phyloP scores from a whole-genome alignment of 64 coral and sea anemone genomes.

The Actinia equina region DNA sequence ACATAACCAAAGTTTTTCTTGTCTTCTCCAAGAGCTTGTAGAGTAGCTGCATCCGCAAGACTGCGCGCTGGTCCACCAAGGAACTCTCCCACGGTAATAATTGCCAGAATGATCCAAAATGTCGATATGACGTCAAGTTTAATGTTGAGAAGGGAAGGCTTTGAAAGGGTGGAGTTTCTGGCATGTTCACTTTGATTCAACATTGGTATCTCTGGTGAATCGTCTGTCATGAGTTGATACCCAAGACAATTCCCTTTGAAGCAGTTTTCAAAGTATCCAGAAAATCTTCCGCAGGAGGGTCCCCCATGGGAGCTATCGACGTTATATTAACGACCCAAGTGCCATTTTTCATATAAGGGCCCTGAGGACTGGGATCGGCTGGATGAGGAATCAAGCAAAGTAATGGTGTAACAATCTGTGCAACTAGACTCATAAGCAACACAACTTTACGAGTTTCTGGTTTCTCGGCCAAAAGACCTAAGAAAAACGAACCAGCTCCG shows the following conservation, averaged over 20 bases:
- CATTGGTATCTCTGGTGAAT: background rate
- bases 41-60: slow-evolving; percentile 25
- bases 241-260: slow-evolving; percentile 15
- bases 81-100: slow-evolving; percentile 29
- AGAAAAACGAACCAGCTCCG: slow-evolving; percentile 18
- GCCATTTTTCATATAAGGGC: background rate
- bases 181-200: background rate
- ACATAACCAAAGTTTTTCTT: slow-evolving; percentile 23
- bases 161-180: background rate
- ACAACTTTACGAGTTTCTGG: slow-evolving; percentile 29
- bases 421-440: slow-evolving; percentile 19
- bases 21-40: slow-evolving; percentile 26
- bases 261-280: background rate
- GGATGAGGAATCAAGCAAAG: slow-evolving; percentile 29
- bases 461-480: slow-evolving; percentile 24
- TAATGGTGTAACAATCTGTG: slow-evolving; percentile 10
- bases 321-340: background rate
- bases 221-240: background rate
- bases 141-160: background rate
- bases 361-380: background rate
- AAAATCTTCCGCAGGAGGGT: slow-evolving; percentile 3
- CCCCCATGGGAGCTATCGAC: background rate
- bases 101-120: slow-evolving; percentile 23
- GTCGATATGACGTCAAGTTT: background rate
- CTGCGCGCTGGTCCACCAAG: slow-evolving; percentile 8